Percentiles rank a stretch among this genome's conserved stretches.
Conservation (phyloP, 2,797 vertebrate genomes). For the Chaetodon trifasciatus region DNA sequence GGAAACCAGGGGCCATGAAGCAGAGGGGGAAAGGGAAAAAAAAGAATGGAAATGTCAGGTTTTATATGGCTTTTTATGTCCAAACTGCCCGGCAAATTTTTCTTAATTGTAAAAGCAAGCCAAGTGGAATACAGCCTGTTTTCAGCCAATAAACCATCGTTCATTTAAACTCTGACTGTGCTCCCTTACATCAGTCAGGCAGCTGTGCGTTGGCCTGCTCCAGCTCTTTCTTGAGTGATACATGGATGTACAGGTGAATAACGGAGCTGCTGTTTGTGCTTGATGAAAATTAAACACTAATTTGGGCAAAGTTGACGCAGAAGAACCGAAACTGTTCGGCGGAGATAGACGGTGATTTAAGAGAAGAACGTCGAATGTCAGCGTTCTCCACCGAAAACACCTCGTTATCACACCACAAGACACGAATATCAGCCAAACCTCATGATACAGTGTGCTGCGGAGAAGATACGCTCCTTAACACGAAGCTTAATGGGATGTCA, state of each 20-base stretch:
- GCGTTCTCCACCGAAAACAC: neutral
- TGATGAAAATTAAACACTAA: neutral
- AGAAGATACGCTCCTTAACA: neutral
- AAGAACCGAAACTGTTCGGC: neutral
- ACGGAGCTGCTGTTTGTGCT: neutral
- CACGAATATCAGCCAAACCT: neutral
- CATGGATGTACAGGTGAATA: neutral
- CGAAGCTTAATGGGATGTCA: neutral
- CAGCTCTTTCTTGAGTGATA: neutral
- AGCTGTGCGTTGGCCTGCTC: neutral
- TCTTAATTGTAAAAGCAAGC: constrained; percentile 46
- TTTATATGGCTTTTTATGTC: constrained; percentile 40
- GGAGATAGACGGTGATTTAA: neutral
- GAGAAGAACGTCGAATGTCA: neutral
- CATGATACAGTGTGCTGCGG: neutral
- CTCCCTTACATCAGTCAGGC: constrained; percentile 12
- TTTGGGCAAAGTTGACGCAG: neutral
- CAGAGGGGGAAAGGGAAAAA: neutral
- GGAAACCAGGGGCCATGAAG: constrained; percentile 58
- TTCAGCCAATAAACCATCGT: neutral
- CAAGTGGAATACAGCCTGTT: constrained; percentile 25
- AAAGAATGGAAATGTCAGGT: constrained; percentile 57
- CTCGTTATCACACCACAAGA: neutral
- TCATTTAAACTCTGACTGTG: constrained; percentile 3
- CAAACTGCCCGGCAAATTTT: neutral